Conservation (phyloP, 1,140 invertebrate genomes). For the Helicorthomorpha holstii region DNA sequence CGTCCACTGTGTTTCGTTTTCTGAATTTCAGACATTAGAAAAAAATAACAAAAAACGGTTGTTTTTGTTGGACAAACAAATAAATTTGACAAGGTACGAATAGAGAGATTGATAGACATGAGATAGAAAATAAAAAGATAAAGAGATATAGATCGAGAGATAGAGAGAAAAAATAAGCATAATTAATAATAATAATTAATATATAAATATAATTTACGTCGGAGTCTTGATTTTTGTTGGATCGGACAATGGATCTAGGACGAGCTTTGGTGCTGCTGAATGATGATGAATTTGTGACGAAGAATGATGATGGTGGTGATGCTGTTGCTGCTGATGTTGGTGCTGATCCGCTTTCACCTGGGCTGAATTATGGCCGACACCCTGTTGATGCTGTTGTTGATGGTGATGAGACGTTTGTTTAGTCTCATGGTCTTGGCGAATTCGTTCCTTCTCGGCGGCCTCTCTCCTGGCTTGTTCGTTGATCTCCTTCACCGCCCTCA, state of each 20-base stretch:
- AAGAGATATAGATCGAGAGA: no score
- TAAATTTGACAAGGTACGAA: no score
- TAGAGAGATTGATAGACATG: no score
- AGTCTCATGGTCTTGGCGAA: constrained; percentile 61
- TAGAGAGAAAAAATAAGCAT: no score
- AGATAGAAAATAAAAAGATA: no score
- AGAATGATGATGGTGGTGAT: neutral
- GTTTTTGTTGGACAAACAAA: no score
- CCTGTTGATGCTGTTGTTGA: neutral
- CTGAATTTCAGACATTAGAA: no score
- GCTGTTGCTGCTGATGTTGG: neutral
- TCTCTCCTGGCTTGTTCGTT: constrained; percentile 82
- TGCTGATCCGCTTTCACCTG: neutral
- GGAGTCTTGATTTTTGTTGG: neutral
- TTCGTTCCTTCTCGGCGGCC: constrained; percentile 72
- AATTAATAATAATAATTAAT: no score
- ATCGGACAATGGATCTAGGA: neutral
- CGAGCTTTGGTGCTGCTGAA: neutral
- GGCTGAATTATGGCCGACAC: neutral
- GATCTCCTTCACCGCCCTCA: constrained; percentile 81
- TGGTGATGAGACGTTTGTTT: neutral
- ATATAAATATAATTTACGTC: neutral
- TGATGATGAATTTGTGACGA: neutral
- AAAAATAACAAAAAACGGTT: no score
- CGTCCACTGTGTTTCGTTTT: no score